Percentiles rank a stretch among this genome's conserved stretches.
These are phyloP conservation scores for Digitonthophagus gazella DNA, from an alignment of 2,888 invertebrate genomes.

Conservation along the genomic window DNA sequence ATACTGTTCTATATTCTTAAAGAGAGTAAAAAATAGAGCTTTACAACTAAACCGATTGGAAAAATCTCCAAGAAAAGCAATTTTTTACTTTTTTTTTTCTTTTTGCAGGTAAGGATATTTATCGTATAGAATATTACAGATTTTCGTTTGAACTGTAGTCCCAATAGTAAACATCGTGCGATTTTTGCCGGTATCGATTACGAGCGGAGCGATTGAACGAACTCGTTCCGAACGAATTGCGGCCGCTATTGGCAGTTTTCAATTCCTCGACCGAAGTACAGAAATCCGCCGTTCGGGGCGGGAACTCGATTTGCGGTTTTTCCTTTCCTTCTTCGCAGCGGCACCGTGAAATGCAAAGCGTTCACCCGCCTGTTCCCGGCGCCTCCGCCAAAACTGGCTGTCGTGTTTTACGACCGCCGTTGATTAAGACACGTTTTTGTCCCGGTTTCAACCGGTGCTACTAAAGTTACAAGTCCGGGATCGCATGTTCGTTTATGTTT, in stretches of 20 bases:
- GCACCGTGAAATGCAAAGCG: neutral
- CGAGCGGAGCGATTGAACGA: neutral
- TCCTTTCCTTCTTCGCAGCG: neutral
- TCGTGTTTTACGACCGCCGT: constrained; percentile 6
- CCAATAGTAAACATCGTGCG: too few species aligned
- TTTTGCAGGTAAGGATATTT: too few species aligned
- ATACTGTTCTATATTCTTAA: too few species aligned
- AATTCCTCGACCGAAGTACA: constrained; percentile 5
- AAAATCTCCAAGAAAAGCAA: too few species aligned
- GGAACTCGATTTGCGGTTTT: constrained; percentile 15
- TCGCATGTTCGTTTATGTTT: neutral
- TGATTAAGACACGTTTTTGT: constrained; percentile 4
- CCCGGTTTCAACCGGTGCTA: neutral
- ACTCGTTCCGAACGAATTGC: too few species aligned
- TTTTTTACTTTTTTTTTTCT: too few species aligned
- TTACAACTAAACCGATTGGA: too few species aligned
- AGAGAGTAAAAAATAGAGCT: too few species aligned
- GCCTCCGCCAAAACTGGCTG: neutral
- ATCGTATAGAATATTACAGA: too few species aligned
- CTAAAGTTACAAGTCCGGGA: neutral
- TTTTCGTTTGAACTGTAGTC: too few species aligned
- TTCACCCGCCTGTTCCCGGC: neutral
- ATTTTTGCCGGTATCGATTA: neutral
- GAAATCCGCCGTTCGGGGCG: constrained; percentile 7
- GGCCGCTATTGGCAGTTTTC: constrained; percentile 13